Conservation (phyloP, 2,797 vertebrate genomes). For the Tinamus major region DNA sequence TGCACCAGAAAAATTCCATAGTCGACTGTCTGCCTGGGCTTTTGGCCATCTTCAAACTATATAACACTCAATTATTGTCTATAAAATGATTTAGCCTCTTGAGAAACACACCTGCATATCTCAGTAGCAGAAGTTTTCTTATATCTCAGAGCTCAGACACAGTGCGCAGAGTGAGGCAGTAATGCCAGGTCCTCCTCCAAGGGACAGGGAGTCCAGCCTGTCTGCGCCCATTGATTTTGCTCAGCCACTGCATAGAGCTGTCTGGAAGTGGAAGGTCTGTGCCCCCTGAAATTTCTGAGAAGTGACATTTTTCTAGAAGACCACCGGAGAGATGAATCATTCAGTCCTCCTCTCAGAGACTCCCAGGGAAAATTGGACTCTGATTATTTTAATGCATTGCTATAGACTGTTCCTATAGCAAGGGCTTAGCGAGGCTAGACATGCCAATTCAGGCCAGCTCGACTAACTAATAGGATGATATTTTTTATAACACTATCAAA, state of each 20-base stretch:
- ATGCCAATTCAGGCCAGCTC: background rate
- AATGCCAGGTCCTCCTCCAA: background rate
- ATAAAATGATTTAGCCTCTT: background rate
- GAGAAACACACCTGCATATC: background rate
- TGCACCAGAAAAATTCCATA: background rate
- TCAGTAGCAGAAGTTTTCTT: background rate
- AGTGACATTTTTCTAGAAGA: background rate
- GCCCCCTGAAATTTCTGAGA: background rate
- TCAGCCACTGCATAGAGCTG: background rate
- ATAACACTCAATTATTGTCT: background rate
- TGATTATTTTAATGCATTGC: background rate
- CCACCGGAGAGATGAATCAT: background rate
- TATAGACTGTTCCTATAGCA: background rate
- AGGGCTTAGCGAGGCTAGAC: background rate
- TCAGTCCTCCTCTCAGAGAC: background rate
- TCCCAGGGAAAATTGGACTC: background rate
- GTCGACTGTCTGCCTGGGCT: background rate
- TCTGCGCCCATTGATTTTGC: background rate
- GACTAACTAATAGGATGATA: background rate
- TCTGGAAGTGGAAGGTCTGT: background rate
- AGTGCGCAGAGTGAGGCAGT: background rate
- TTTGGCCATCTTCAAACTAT: background rate
- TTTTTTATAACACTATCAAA: constrained; percentile 31
- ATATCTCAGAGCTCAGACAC: background rate
- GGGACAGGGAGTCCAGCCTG: background rate